These are phyloP conservation scores for Bombyx mori DNA, from an alignment of 1,140 invertebrate species.

Conservation along the genomic window ASM3026992v2 NC_085128.1:9481501-9482000, in stretches of 20 bases:
- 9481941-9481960: conserved; percentile 59
- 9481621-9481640: too few species aligned
- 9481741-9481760: too few species aligned
- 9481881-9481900: conserved; percentile 56
- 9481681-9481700: too few species aligned
- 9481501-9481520: conserved; percentile 57
- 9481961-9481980: conserved; percentile 15
- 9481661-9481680: too few species aligned
- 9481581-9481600: conserved; percentile 70
- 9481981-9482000: conserved; percentile 47
- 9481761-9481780: too few species aligned
- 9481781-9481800: conserved; percentile 90
- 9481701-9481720: too few species aligned
- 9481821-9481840: conserved; percentile 63
- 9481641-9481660: too few species aligned
- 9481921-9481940: conserved; percentile 72
- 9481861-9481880: conserved; percentile 56
- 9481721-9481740: too few species aligned
- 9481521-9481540: conserved; percentile 65
- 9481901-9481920: conserved; percentile 65
- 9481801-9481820: conserved; percentile 87
- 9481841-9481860: conserved; percentile 57
- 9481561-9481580: conserved; percentile 66
- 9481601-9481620: too few species aligned
- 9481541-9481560: conserved; percentile 72